Evolutionary conservation across 2,113 vertebrate genomes (phyloP), one percentile per base, ranked within the genome.

Genomic region (Aegypius monachus): DNA sequence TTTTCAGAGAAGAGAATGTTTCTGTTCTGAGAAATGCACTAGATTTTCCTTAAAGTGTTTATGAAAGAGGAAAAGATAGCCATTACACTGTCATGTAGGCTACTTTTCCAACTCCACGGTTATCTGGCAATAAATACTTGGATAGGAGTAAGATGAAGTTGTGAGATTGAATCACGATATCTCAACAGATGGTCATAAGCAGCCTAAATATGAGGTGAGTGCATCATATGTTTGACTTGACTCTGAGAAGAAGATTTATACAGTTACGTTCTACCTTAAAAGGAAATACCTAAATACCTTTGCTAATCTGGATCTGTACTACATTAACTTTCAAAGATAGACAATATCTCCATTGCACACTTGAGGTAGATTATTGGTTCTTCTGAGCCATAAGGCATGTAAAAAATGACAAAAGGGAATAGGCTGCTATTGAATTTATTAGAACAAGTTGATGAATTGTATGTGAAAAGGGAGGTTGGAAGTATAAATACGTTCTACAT

Each of bases 401-500:
- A 42, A 93, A 81, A 93, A 88, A 90, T 81, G 25, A 90, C 86
- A 84, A 87, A 90, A 93, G 81, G 53, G 83, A 95, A 94, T 56
- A 89, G 75, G 17, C 6, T 97, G 1, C 93, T 89, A 43, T 86
- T 86, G 88, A 93, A 90, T 95, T 95, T 88, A 90, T 61, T 55
- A 93, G 88, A 81, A 83, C 47, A 82, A 88, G 22, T 36, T 94
- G 90, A 97, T 97, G 61, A 84, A 94, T 96, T 93, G 74, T 47
- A 93, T 94, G 81, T 93, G 93, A 92, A 94, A 93, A 93, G 36
- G 53, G 62, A 91, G 75, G 48, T 17, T 94, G 88, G 83, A 92
- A 91, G 38, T 86, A 90, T 85, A 97, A 97, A 94, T 95, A 81
- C 79, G 85, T 91, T 96, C 86, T 88, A 92, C 92, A 97, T 95